phyloP scores from a whole-genome alignment of 2,888 invertebrate genomes.

The Lucinisca nassula region DNA sequence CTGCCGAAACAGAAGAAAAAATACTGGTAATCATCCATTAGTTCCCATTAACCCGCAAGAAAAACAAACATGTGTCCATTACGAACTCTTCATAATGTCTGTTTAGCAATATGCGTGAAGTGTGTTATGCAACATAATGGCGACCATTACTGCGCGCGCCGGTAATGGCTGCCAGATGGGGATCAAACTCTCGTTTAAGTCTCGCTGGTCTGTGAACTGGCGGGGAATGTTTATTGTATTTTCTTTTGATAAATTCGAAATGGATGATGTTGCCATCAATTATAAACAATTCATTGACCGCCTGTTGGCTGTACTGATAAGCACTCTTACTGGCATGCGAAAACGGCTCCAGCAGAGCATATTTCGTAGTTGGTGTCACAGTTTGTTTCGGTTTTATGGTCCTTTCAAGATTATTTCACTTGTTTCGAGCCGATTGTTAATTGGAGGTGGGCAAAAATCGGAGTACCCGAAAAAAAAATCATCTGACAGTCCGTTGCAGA shows the following conservation, averaged over 20 bases:
- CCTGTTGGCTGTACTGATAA: background rate
- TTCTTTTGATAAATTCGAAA: slow-evolving; percentile 50
- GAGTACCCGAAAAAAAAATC: too few relatives aligned
- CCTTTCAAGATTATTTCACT: too few relatives aligned
- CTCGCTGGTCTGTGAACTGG: slow-evolving; percentile 42
- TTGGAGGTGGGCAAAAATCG: too few relatives aligned
- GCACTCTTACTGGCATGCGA: too few relatives aligned
- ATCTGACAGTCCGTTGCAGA: too few relatives aligned
- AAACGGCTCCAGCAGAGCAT: too few relatives aligned
- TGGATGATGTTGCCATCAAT: slow-evolving; percentile 26
- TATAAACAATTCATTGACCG: slow-evolving; percentile 3
- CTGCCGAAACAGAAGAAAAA: too few relatives aligned
- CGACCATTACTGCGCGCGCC: slow-evolving; percentile 20
- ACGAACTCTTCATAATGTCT: background rate
- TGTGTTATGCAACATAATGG: slow-evolving; percentile 54
- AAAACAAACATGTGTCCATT: background rate
- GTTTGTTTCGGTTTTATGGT: too few relatives aligned
- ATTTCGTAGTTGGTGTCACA: too few relatives aligned
- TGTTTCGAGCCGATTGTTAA: too few relatives aligned
- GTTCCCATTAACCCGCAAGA: background rate
- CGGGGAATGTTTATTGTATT: slow-evolving; percentile 58
- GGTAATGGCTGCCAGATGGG: slow-evolving; percentile 20
- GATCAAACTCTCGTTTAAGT: slow-evolving; percentile 65
- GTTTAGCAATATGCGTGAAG: slow-evolving; percentile 26
- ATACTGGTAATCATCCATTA: background rate